Evolutionary conservation across 2,888 invertebrate genomes (phyloP).

Genomic region (Drosophila meridiana): DNA sequence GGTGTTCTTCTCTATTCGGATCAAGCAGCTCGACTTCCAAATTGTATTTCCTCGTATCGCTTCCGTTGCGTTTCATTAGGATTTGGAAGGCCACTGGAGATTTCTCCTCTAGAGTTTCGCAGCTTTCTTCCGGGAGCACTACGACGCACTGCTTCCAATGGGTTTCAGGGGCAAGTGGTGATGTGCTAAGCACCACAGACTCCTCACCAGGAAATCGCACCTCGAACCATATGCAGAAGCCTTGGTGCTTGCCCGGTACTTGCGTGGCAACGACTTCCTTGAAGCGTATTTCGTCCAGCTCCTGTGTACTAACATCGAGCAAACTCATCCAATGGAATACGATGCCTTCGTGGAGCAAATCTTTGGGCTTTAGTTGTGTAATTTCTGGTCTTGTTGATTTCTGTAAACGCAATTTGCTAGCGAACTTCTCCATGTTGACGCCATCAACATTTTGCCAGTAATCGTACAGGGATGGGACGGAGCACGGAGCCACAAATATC

Average conservation of each 20-base stretch:
- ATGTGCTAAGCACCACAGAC: slow-evolving; percentile 90
- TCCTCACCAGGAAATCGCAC: slow-evolving; percentile 89
- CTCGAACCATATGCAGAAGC: slow-evolving; percentile 93
- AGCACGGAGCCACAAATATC: slow-evolving; percentile 86
- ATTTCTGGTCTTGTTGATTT: slow-evolving; percentile 89
- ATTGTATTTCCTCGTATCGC: slow-evolving; percentile 86
- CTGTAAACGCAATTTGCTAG: slow-evolving; percentile 87
- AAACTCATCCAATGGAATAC: slow-evolving; percentile 90
- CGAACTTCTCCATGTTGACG: slow-evolving; percentile 90
- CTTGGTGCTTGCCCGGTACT: slow-evolving; percentile 88
- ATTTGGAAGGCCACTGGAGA: slow-evolving; percentile 90
- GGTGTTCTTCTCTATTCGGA: slow-evolving; percentile 89
- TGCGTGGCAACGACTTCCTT: slow-evolving; percentile 87
- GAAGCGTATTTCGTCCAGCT: slow-evolving; percentile 87
- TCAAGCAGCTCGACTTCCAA: slow-evolving; percentile 90
- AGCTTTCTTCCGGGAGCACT: slow-evolving; percentile 89
- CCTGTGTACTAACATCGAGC: slow-evolving; percentile 87
- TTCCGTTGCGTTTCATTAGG: slow-evolving; percentile 85
- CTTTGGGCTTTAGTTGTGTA: slow-evolving; percentile 86
- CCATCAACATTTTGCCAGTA: slow-evolving; percentile 93
- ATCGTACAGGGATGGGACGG: slow-evolving; percentile 87
- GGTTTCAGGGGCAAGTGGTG: slow-evolving; percentile 90
- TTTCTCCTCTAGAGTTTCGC: slow-evolving; percentile 85
- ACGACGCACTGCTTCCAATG: slow-evolving; percentile 98
- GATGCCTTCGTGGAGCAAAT: slow-evolving; percentile 88